These are phyloP conservation scores for Podarcis raffonei DNA, from an alignment of 2,113 vertebrate genomes.

Conservation along the genomic window DNA sequence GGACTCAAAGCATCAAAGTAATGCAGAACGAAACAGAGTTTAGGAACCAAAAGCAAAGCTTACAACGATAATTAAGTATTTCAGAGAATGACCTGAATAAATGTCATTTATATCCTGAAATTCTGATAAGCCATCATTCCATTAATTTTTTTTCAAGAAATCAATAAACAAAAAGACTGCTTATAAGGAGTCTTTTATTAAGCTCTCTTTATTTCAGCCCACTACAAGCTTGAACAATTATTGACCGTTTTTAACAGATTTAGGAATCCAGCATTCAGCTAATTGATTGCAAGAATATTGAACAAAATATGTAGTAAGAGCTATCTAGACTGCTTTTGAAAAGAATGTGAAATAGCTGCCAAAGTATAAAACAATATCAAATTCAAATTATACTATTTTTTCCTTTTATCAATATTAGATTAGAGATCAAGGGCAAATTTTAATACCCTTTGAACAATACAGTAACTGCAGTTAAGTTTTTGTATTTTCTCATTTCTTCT, in stretches of 20 bases:
- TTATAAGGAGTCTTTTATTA: no score
- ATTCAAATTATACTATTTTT: neutral
- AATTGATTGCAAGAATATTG: neutral
- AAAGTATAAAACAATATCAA: neutral
- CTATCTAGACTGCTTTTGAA: neutral
- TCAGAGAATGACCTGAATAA: no score
- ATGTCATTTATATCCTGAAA: neutral
- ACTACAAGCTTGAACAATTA: neutral
- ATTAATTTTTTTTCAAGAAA: no score
- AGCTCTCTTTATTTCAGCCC: neutral
- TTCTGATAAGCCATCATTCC: neutral
- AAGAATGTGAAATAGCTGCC: neutral
- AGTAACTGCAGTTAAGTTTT: neutral
- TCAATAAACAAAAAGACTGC: no score
- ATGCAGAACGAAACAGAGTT: neutral
- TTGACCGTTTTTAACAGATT: neutral
- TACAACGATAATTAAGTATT: neutral
- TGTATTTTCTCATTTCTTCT: rapidly evolving
- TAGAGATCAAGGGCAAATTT: constrained; percentile 2
- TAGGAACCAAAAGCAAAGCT: neutral
- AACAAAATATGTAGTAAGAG: neutral
- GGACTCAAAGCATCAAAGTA: neutral
- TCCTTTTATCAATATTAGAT: neutral
- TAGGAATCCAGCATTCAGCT: neutral
- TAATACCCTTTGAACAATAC: neutral